Evolutionary conservation across 2,113 vertebrate genomes (phyloP).

Genomic region (Callipepla squamata): DNA sequence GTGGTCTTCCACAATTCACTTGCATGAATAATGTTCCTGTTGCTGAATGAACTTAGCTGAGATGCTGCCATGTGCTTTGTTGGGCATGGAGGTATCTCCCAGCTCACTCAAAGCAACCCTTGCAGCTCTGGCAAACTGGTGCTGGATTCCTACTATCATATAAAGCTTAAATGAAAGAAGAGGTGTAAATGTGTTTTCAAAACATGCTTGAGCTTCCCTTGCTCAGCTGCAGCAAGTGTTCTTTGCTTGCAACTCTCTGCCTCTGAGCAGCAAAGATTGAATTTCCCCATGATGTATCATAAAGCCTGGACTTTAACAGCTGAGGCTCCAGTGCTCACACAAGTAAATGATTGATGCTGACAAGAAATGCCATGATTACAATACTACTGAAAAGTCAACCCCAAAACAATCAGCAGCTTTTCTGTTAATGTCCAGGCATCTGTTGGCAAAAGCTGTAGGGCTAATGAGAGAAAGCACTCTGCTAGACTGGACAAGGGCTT

Average conservation of each 20-base stretch:
- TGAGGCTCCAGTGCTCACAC: background rate
- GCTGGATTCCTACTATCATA: background rate
- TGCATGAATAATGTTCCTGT: background rate
- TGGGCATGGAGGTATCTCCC: background rate
- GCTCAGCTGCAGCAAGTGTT: background rate
- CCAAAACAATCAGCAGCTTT: background rate
- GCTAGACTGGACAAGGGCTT: background rate
- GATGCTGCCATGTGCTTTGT: background rate
- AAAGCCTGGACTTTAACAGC: conserved; percentile 38
- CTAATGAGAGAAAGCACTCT: background rate
- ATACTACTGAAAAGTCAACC: background rate
- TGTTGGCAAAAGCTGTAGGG: background rate
- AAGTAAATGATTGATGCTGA: background rate
- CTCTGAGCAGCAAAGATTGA: background rate
- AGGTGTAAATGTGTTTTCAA: background rate
- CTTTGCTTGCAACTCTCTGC: conserved; percentile 10
- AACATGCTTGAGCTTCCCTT: background rate
- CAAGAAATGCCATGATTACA: conserved; percentile 22
- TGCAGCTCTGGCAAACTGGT: background rate
- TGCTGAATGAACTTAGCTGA: background rate
- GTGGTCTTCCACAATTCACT: background rate
- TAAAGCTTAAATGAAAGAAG: background rate
- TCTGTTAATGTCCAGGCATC: background rate
- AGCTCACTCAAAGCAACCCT: background rate
- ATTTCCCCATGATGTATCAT: background rate